phyloP scores from a whole-genome alignment of 2,113 vertebrate species.

The Larimichthys crocea region DNA sequence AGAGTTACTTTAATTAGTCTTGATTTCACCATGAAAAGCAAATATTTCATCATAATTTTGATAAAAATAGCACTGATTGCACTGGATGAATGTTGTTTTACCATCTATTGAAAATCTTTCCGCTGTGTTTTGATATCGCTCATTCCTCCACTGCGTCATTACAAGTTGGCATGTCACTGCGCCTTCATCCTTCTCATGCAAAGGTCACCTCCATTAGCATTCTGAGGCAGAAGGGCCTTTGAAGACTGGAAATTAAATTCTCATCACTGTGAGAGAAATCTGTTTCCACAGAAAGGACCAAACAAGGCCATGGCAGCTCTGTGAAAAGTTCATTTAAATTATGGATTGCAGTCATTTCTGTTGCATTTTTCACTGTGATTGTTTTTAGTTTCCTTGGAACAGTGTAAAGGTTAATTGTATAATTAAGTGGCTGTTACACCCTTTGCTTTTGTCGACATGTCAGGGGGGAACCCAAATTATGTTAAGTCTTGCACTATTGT shows the following conservation, averaged over 20 bases:
- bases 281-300: slow-evolving; percentile 39
- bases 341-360: slow-evolving; percentile 57
- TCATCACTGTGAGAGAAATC: slow-evolving; percentile 57
- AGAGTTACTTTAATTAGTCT: no score
- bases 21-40: no score
- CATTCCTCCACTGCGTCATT: slow-evolving; percentile 5
- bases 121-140: slow-evolving; percentile 15
- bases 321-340: slow-evolving; percentile 67
- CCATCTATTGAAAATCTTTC: not conserved
- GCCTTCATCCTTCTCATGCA: slow-evolving; percentile 50
- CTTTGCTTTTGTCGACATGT: slow-evolving; percentile 39
- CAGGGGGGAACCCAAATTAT: slow-evolving; percentile 27
- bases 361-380: slow-evolving; percentile 62
- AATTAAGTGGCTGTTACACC: slow-evolving; percentile 59
- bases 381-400: slow-evolving; percentile 51
- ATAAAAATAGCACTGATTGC: not conserved
- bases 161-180: slow-evolving; percentile 36
- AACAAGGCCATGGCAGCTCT: slow-evolving; percentile 21
- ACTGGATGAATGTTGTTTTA: slow-evolving; percentile 9
- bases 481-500: slow-evolving; percentile 6
- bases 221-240: slow-evolving; percentile 39
- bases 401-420: slow-evolving; percentile 74
- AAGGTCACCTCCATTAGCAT: slow-evolving; percentile 68
- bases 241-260: slow-evolving; percentile 60
- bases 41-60: not conserved